phyloP scores from a whole-genome alignment of 2,888 invertebrate species.

The Parnassius orleans region DNA sequence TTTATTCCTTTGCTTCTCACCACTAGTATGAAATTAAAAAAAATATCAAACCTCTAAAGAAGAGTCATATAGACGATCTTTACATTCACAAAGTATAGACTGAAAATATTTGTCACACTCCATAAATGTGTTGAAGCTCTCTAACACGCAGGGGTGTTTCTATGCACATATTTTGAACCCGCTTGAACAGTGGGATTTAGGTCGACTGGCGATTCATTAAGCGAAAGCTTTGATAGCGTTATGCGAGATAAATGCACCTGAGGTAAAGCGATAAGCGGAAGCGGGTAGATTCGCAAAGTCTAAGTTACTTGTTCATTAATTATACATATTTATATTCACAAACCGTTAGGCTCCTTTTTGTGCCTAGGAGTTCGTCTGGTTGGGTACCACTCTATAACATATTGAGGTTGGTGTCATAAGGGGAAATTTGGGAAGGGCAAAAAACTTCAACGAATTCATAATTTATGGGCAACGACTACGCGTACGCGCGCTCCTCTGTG shows the following conservation, averaged over 20 bases:
- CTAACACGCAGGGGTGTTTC: conserved; percentile 1
- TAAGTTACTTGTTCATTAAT: too few relatives aligned
- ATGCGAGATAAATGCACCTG: conserved; percentile 8
- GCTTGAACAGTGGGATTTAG: conserved; percentile 21
- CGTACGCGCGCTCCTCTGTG: too few relatives aligned
- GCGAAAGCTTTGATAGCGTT: conserved; percentile 24
- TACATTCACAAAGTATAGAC: too few relatives aligned
- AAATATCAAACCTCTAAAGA: too few relatives aligned
- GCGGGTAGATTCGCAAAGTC: background rate
- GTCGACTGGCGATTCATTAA: conserved; percentile 24
- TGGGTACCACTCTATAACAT: background rate
- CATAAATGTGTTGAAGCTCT: background rate
- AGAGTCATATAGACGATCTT: too few relatives aligned
- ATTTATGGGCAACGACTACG: too few relatives aligned
- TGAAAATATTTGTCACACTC: too few relatives aligned
- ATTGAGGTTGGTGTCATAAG: background rate
- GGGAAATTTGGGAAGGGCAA: too few relatives aligned
- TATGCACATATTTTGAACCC: conserved; percentile 18
- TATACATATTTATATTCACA: background rate
- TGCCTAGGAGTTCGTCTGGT: too few relatives aligned
- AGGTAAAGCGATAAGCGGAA: conserved; percentile 1
- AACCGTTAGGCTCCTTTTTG: background rate
- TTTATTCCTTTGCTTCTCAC: too few relatives aligned
- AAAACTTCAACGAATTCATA: too few relatives aligned
- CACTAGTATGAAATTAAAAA: too few relatives aligned